Conservation (phyloP, 2,113 vertebrate genomes). For the Salvelinus alpinus region DNA sequence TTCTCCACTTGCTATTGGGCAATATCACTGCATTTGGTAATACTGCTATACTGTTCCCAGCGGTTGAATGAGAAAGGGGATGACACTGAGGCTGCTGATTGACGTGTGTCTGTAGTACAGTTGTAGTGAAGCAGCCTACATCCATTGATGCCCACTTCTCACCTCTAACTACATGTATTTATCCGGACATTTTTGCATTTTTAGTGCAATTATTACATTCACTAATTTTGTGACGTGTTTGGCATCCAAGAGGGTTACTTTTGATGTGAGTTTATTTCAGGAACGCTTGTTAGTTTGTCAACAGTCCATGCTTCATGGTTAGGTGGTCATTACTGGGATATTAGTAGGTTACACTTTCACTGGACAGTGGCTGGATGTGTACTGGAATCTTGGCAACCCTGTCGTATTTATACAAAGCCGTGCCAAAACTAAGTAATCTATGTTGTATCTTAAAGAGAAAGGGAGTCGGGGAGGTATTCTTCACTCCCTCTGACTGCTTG, state of each 20-base stretch:
- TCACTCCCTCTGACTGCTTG: neutral
- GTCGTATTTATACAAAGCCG: neutral
- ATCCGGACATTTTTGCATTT: neutral
- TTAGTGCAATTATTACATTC: neutral
- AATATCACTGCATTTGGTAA: constrained; percentile 35
- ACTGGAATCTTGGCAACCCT: constrained; percentile 16
- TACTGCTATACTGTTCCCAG: constrained; percentile 45
- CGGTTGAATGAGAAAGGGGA: constrained; percentile 43
- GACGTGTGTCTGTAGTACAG: neutral
- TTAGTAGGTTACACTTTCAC: neutral
- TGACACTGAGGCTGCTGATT: constrained; percentile 5
- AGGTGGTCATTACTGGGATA: constrained; percentile 7
- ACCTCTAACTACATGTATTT: neutral
- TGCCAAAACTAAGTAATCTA: constrained; percentile 5
- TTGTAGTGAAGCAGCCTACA: neutral
- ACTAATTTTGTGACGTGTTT: neutral
- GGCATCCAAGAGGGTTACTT: neutral
- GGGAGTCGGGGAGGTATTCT: neutral
- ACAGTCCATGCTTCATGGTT: neutral
- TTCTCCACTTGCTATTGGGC: constrained; percentile 62
- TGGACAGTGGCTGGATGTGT: constrained; percentile 12
- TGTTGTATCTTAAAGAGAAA: neutral
- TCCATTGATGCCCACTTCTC: neutral
- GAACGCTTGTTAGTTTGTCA: neutral
- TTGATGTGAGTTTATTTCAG: neutral